A percentile compares a stretch with the other conserved stretches of the same genome.
phyloP scores from a whole-genome alignment of 2,797 vertebrate species.

The Urosaurus nigricauda region DNA sequence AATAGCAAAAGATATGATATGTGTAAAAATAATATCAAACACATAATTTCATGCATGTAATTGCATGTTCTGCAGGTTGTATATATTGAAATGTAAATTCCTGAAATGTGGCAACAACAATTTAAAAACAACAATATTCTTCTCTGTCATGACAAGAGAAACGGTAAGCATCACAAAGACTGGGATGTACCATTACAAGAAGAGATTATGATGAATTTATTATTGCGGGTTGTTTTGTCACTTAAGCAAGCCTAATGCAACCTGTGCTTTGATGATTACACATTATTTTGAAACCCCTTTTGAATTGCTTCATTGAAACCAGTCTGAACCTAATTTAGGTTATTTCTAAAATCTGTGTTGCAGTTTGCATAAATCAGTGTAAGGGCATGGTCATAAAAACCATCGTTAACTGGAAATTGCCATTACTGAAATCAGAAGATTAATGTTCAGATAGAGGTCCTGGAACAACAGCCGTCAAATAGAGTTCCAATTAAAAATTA shows the following conservation, averaged over 20 bases:
- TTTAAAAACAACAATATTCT: background rate
- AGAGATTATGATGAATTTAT: conserved; percentile 37
- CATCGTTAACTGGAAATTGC: conserved; percentile 53
- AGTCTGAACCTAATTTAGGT: conserved; percentile 42
- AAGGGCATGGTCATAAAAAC: conserved; percentile 50
- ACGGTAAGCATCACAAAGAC: conserved; percentile 11
- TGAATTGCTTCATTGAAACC: conserved; percentile 33
- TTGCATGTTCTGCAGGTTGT: conserved; percentile 1
- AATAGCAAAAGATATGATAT: background rate
- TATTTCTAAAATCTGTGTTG: conserved; percentile 28
- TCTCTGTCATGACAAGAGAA: conserved; percentile 38
- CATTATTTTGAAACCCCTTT: conserved; percentile 48
- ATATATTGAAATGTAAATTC: background rate
- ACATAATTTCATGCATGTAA: background rate
- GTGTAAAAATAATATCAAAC: conserved; percentile 34
- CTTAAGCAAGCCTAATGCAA: conserved; percentile 49
- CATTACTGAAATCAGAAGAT: conserved; percentile 46
- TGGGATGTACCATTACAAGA: conserved; percentile 17
- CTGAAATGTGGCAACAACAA: conserved; percentile 45
- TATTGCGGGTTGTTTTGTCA: conserved; percentile 53
- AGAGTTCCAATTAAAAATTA: conserved; percentile 58
- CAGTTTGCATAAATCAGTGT: conserved; percentile 45
- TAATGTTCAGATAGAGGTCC: conserved; percentile 38
- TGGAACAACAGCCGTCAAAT: conserved; percentile 48
- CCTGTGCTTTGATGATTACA: conserved; percentile 28